Percentiles rank a stretch among this genome's conserved stretches.
Conservation (phyloP, 1,140 invertebrate species). For the Antheraea pernyi region DNA sequence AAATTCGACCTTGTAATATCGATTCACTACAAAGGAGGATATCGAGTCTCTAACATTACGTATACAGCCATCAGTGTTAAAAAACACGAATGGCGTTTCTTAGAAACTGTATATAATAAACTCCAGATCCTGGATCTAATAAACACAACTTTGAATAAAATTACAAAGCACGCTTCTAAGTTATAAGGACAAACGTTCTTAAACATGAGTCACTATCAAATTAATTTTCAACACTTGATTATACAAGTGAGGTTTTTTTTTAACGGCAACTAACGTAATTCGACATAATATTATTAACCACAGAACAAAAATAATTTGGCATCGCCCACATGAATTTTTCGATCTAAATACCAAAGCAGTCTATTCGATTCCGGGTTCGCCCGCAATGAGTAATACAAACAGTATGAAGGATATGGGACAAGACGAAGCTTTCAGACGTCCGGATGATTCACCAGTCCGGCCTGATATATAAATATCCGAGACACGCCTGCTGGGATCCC, state of each 20-base stretch:
- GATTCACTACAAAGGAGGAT: constrained; percentile 20
- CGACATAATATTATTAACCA: background rate
- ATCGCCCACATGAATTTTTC: background rate
- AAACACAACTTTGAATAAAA: background rate
- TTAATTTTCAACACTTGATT: background rate
- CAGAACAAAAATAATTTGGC: background rate
- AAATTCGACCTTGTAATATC: constrained; percentile 23
- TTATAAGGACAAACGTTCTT: background rate
- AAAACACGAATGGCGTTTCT: background rate
- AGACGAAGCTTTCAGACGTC: constrained; percentile 66
- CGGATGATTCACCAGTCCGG: constrained; percentile 59
- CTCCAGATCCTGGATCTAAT: background rate
- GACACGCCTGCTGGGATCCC: constrained; percentile 71
- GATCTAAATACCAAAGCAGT: constrained; percentile 26
- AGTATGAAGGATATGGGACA: constrained; percentile 72
- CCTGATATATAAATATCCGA: constrained; percentile 68
- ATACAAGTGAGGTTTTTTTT: background rate
- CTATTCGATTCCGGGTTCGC: constrained; percentile 61
- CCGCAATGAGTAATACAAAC: constrained; percentile 63
- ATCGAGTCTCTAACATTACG: background rate
- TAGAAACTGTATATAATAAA: background rate
- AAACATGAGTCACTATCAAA: no score
- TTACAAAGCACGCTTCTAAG: background rate
- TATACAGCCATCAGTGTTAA: background rate
- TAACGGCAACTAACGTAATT: background rate